Conservation (phyloP, 1,140 invertebrate genomes). For the Asbolus verrucosus region DNA sequence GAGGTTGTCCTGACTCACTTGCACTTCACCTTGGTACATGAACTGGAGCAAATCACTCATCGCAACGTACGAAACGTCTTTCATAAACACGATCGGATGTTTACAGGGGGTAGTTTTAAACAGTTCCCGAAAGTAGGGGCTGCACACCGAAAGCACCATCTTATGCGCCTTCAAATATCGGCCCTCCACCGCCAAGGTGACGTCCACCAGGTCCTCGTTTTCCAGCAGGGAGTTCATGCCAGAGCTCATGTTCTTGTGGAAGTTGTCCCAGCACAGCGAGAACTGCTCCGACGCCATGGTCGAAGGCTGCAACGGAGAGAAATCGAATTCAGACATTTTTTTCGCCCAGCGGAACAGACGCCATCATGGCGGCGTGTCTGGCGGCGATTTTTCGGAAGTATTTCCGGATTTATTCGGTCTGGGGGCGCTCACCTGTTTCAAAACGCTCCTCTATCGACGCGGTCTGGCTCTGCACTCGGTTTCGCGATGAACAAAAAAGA, state of each 20-base stretch:
- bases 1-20: constrained; percentile 86
- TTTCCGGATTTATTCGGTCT: too few relatives aligned
- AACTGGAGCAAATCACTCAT: constrained; percentile 84
- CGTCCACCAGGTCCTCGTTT: constrained; percentile 84
- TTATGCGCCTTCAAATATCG: constrained; percentile 87
- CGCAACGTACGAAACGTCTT: constrained; percentile 82
- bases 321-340: too few relatives aligned
- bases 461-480: too few relatives aligned
- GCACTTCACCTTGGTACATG: constrained; percentile 90
- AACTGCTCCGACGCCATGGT: constrained; percentile 69
- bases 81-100: constrained; percentile 85
- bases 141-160: constrained; percentile 87
- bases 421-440: constrained; percentile 45
- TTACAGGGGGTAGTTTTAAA: constrained; percentile 85
- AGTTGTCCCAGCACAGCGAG: constrained; percentile 77
- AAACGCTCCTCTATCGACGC: constrained; percentile 19
- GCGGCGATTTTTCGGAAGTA: too few relatives aligned
- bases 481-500: too few relatives aligned
- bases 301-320: constrained; percentile 54
- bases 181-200: constrained; percentile 87
- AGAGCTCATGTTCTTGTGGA: constrained; percentile 74
- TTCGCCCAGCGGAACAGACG: constrained; percentile 19
- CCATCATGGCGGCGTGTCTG: constrained; percentile 53
- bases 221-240: constrained; percentile 75
- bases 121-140: constrained; percentile 86